Evolutionary conservation across 37 sponge, comb jelly and placozoan genomes (phyloP).

Genomic region (Corticium candelabrum): DNA sequence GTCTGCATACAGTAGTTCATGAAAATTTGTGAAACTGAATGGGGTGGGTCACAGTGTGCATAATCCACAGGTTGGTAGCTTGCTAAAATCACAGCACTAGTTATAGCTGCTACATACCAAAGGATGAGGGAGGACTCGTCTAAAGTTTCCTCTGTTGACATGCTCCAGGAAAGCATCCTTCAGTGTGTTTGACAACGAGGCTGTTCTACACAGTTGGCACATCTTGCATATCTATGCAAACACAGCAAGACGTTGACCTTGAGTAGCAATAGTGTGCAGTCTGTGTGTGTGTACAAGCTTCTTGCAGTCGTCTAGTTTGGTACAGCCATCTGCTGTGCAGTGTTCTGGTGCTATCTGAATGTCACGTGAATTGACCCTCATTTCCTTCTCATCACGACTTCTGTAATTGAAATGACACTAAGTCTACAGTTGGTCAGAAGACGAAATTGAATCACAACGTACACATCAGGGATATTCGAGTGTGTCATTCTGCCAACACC

Average conservation of each 20-base stretch:
- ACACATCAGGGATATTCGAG: neutral
- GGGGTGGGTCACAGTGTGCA: too few relatives aligned
- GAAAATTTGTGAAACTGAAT: too few relatives aligned
- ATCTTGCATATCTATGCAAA: conserved; percentile 51
- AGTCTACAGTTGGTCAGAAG: too few relatives aligned
- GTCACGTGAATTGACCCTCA: neutral
- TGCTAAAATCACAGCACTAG: too few relatives aligned
- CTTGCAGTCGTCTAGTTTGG: neutral
- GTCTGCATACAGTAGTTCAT: too few relatives aligned
- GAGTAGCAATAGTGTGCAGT: neutral
- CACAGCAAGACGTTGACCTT: neutral
- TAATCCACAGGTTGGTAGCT: too few relatives aligned
- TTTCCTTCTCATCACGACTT: neutral
- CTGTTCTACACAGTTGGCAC: conserved; percentile 25
- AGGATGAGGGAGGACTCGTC: conserved; percentile 30
- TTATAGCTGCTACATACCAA: neutral
- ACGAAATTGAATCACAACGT: neutral
- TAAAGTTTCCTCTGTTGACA: conserved; percentile 34
- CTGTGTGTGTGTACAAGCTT: neutral
- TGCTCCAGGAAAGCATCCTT: conserved; percentile 60
- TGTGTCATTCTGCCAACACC: conserved; percentile 23
- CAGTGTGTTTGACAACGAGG: conserved; percentile 11
- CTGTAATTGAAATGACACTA: neutral
- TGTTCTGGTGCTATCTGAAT: neutral
- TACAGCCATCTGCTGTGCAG: neutral